These are phyloP conservation scores for Orthonychiurus folsomi DNA, from an alignment of 2,888 invertebrate species.

Conservation along the genomic window DNA sequence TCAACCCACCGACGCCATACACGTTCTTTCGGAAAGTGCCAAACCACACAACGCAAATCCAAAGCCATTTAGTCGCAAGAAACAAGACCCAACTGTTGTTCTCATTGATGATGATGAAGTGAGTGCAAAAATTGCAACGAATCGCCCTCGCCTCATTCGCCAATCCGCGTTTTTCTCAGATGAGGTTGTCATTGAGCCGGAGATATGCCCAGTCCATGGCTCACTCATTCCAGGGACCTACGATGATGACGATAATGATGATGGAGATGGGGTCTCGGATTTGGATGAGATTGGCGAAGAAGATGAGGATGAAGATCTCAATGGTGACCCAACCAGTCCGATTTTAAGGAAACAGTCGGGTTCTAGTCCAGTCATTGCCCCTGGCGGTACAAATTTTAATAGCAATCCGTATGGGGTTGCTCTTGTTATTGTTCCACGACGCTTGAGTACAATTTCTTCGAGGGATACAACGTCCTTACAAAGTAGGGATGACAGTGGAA, in stretches of 20 bases:
- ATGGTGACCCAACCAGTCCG: slow-evolving; percentile 35
- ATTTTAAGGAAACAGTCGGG: slow-evolving; percentile 29
- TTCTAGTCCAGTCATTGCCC: background rate
- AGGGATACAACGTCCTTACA: slow-evolving; percentile 21
- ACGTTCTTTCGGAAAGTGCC: background rate
- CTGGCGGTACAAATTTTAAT: slow-evolving; percentile 1
- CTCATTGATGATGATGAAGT: slow-evolving; percentile 33
- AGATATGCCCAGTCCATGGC: slow-evolving; percentile 39
- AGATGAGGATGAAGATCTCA: slow-evolving; percentile 47
- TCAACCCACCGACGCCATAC: background rate
- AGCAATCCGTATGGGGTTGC: slow-evolving; percentile 33
- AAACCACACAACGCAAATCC: background rate
- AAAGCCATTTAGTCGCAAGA: background rate
- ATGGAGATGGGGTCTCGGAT: slow-evolving; percentile 54
- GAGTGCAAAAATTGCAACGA: slow-evolving; percentile 39
- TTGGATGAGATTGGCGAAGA: slow-evolving; percentile 56
- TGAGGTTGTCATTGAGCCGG: slow-evolving; percentile 40
- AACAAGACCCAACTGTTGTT: slow-evolving; percentile 9
- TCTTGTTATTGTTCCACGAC: slow-evolving; percentile 35
- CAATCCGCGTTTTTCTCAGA: slow-evolving; percentile 52
- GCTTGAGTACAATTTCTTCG: slow-evolving; percentile 35
- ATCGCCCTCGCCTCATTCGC: slow-evolving; percentile 42
- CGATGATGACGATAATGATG: slow-evolving; percentile 53
- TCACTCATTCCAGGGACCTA: slow-evolving; percentile 39
- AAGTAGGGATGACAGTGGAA: slow-evolving; percentile 15